Base-by-base conservation (phyloP, 2,797 vertebrate species). In the Catharus ustulatus region DNA sequence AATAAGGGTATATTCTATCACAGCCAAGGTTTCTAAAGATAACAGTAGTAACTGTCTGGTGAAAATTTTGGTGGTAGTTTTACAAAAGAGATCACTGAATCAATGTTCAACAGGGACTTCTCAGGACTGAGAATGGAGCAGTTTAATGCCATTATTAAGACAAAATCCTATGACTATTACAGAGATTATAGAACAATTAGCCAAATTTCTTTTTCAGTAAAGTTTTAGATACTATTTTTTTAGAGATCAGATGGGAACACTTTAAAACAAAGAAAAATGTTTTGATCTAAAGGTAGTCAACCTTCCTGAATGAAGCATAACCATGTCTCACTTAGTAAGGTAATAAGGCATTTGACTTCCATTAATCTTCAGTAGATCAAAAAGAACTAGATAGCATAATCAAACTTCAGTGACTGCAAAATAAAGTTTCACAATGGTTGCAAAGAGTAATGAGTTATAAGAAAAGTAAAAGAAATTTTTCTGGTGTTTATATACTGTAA, bases 331-430 rank as follows among this genome's bases (percentile, higher is more conserved):
- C 84, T 95, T 95, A 90, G 86, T 66, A 87, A 96, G 54, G 58
- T 88, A 96, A 93, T 92, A 94, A 92, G 67, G 88, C 76, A 77
- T 84, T 75, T 95, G 84, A 92, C 87, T 95, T 38, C 84, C 86
- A 94, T 90, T 94, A 96, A 91, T 89, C 88, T 69, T 54, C 61
- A 87, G 43, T 59, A 90, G 61, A 96, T 88, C 57, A 91, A 97
- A 94, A 84, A 76, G 58, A 94, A 78, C 74, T 48, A 94, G 80
- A 63, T 43, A 94, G 21, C 43, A 74, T 91, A 92, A 95, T 94
- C 96, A 93, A 94, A 95, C 82, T 85, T 95, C 74, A 94, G 51
- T 30, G 59, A 83, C 58, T 72, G 19, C 52, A 61, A 42, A 83
- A 89, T 13, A 67, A 85, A 86, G 29, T 96, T 95, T 93, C 67